Percentiles rank a stretch among this genome's conserved stretches.
These are phyloP conservation scores for Drosophila niveifrons DNA, from an alignment of 2,888 invertebrate species.

Conservation along the genomic window DNA sequence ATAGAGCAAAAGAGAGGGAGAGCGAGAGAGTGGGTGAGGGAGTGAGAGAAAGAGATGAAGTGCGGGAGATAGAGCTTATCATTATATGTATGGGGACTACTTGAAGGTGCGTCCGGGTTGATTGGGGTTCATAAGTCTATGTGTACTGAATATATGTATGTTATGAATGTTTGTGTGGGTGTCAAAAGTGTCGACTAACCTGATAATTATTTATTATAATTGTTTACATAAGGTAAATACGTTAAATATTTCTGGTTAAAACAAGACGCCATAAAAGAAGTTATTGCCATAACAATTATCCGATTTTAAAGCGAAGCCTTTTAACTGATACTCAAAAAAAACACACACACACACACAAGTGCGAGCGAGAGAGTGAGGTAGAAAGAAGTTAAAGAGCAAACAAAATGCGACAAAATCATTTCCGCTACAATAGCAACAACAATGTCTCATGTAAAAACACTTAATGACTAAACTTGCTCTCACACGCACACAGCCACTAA, in stretches of 20 bases:
- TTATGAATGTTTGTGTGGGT: not conserved
- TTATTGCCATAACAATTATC: not conserved
- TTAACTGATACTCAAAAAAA: constrained; percentile 10
- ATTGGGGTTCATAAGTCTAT: constrained; percentile 9
- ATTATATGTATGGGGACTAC: constrained; percentile 8
- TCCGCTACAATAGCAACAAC: constrained; percentile 64
- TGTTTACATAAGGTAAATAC: constrained; percentile 7
- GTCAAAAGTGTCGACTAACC: constrained; percentile 6
- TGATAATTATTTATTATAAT: constrained; percentile 11
- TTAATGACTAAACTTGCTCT: constrained; percentile 58
- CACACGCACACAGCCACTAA: constrained; percentile 20
- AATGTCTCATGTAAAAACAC: constrained; percentile 37
- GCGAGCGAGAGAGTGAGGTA: constrained; percentile 7
- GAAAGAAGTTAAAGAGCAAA: constrained; percentile 15
- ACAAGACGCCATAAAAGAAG: not conserved
- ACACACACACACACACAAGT: too few relatives aligned
- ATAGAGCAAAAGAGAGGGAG: not conserved
- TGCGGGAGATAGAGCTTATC: constrained; percentile 27
- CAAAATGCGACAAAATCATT: constrained; percentile 57
- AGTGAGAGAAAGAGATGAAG: not conserved
- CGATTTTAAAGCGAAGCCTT: not conserved
- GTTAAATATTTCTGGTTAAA: constrained; percentile 3
- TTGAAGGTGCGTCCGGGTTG: constrained; percentile 19
- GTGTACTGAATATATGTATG: not conserved
- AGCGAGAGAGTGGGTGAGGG: not conserved